Percentiles rank a stretch among this genome's conserved stretches.
These are phyloP conservation scores for Laticauda laticaudata DNA, from an alignment of 2,113 vertebrate genomes.

Conservation along the genomic window DNA sequence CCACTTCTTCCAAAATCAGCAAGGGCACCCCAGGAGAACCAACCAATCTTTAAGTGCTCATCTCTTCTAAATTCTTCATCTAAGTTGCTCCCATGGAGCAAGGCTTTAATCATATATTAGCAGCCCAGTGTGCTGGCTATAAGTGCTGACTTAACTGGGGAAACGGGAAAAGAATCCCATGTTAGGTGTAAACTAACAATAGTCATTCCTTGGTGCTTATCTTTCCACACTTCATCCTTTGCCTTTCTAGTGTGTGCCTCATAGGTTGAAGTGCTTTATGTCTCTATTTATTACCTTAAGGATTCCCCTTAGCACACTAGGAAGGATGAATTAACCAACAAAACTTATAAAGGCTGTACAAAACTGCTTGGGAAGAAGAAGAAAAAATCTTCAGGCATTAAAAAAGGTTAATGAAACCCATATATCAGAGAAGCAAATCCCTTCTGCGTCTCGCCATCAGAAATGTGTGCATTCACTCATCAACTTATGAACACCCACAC, in stretches of 20 bases:
- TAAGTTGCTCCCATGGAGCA: background rate
- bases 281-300: constrained; percentile 39
- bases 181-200: constrained; percentile 31
- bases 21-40: background rate
- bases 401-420: constrained; percentile 46
- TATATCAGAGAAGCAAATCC: constrained; percentile 26
- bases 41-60: background rate
- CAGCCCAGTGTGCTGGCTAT: constrained; percentile 38
- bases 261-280: constrained; percentile 24
- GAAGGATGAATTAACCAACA: constrained; percentile 58
- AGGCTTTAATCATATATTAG: background rate
- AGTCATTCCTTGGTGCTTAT: constrained; percentile 10
- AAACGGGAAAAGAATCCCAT: background rate
- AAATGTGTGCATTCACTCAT: background rate
- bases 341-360: constrained; percentile 44
- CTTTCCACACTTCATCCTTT: background rate
- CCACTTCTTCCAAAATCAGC: background rate
- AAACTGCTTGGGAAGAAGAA: background rate
- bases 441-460: background rate
- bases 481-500: background rate
- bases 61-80: background rate
- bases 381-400: background rate
- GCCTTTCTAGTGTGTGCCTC: background rate
- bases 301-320: constrained; percentile 53
- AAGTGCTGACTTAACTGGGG: constrained; percentile 6